Conservation (phyloP, 2,888 invertebrate genomes). For the Erebia palarica region DNA sequence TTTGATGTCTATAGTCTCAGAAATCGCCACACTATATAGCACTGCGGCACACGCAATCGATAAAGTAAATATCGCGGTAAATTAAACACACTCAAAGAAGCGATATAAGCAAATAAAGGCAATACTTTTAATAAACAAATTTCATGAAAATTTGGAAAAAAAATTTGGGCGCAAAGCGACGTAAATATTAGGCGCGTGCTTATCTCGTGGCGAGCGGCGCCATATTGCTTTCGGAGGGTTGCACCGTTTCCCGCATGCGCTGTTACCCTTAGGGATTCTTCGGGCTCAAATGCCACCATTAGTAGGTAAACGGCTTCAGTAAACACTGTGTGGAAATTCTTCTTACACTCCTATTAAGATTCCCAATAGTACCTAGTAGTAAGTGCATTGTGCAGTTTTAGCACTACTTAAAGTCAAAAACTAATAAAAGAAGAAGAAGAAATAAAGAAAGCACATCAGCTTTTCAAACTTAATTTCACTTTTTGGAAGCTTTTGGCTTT, state of each 20-base stretch:
- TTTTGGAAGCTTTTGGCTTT: not conserved
- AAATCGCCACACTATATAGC: conserved; percentile 59
- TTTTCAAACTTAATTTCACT: not conserved
- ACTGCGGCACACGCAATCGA: conserved; percentile 54
- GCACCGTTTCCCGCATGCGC: conserved; percentile 69
- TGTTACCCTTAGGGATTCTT: conserved; percentile 55
- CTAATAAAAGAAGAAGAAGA: too few species aligned
- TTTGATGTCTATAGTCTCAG: conserved; percentile 44
- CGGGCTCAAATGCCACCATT: conserved; percentile 54
- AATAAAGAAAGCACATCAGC: not conserved
- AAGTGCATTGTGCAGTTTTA: too few species aligned
- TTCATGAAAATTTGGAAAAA: conserved; percentile 22
- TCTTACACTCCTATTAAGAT: conserved; percentile 2
- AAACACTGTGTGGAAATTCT: conserved; percentile 27
- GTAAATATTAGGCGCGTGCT: conserved; percentile 73
- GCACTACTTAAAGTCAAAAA: too few species aligned
- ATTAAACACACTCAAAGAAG: conserved; percentile 36
- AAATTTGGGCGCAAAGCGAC: conserved; percentile 42
- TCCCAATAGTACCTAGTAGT: not conserved
- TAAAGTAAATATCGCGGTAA: not conserved
- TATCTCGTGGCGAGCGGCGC: conserved; percentile 73
- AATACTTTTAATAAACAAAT: not conserved
- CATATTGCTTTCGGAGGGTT: conserved; percentile 76
- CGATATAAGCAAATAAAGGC: conserved; percentile 33
- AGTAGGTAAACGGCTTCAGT: conserved; percentile 16